Conservation (phyloP, 2,797 vertebrate species). For the Pyrocephalus nanus region DNA sequence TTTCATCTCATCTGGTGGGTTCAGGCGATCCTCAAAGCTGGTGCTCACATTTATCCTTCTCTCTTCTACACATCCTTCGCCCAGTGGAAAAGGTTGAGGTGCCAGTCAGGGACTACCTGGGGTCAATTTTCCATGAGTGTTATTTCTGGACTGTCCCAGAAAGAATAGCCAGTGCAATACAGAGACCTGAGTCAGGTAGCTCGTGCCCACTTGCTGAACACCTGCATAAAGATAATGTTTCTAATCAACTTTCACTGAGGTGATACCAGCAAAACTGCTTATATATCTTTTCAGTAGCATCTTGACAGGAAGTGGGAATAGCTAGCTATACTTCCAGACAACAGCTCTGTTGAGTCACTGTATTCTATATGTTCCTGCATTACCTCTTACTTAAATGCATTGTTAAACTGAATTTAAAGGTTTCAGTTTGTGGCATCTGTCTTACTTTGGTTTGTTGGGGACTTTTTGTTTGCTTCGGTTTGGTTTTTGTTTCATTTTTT, state of each 20-base stretch:
- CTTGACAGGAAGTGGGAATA: not conserved
- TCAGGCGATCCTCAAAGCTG: not conserved
- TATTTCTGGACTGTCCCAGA: not conserved
- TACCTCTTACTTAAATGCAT: not conserved
- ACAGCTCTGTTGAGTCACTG: not conserved
- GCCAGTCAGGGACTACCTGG: not conserved
- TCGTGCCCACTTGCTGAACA: not conserved
- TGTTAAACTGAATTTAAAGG: not conserved
- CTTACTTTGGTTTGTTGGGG: fast-evolving
- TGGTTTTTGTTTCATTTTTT: not conserved
- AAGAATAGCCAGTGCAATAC: not conserved
- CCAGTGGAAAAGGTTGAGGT: not conserved
- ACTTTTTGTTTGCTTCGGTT: not conserved
- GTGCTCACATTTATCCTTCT: not conserved
- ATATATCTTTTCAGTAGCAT: not conserved
- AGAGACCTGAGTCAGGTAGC: not conserved
- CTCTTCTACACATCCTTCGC: not conserved
- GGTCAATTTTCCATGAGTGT: not conserved
- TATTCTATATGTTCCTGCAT: not conserved
- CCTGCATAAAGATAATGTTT: not conserved
- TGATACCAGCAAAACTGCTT: not conserved
- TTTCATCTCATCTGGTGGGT: no score
- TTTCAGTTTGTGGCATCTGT: not conserved
- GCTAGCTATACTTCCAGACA: not conserved
- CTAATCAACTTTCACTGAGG: not conserved